Conservation (phyloP, 2,797 vertebrate genomes). For the Pseudochaenichthys georgianus region DNA sequence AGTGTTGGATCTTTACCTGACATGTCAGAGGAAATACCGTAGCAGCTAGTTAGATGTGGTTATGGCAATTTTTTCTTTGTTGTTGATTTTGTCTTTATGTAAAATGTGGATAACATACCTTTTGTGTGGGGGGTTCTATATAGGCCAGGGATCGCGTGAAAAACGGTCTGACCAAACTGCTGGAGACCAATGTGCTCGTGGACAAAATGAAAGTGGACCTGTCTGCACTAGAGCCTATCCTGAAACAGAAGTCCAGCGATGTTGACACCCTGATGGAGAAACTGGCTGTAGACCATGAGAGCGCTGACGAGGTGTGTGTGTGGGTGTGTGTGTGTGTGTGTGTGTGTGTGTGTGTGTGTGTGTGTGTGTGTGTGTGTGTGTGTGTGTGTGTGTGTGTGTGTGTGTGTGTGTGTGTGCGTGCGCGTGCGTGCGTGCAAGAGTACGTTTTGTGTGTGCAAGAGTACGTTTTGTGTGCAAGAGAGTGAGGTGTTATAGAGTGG, state of each 20-base stretch:
- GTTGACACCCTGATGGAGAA: conserved; percentile 89
- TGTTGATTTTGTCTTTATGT: not conserved
- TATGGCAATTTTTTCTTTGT: not conserved
- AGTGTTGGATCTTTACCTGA: not conserved
- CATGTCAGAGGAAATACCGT: not conserved
- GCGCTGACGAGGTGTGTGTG: conserved; percentile 84
- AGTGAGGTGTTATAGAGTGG: not conserved
- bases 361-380: conserved; percentile 57
- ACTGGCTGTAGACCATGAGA: conserved; percentile 88
- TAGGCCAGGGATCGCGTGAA: conserved; percentile 90
- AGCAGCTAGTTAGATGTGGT: not conserved
- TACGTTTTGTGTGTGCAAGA: too few relatives aligned
- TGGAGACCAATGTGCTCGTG: conserved; percentile 89
- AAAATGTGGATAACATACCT: conserved; percentile 30
- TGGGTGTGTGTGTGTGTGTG: not conserved
- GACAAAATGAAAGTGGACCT: conserved; percentile 91
- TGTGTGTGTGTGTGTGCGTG: not conserved
- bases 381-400: not conserved
- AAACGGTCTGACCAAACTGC: conserved; percentile 88
- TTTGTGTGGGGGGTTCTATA: not conserved
- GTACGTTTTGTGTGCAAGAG: not conserved
- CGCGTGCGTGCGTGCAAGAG: too few relatives aligned
- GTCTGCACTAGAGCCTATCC: conserved; percentile 88
- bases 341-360: not conserved
- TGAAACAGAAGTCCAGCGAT: conserved; percentile 87